phyloP scores from a whole-genome alignment of 2,113 vertebrate genomes.

The Vulpes vulpes region DNA sequence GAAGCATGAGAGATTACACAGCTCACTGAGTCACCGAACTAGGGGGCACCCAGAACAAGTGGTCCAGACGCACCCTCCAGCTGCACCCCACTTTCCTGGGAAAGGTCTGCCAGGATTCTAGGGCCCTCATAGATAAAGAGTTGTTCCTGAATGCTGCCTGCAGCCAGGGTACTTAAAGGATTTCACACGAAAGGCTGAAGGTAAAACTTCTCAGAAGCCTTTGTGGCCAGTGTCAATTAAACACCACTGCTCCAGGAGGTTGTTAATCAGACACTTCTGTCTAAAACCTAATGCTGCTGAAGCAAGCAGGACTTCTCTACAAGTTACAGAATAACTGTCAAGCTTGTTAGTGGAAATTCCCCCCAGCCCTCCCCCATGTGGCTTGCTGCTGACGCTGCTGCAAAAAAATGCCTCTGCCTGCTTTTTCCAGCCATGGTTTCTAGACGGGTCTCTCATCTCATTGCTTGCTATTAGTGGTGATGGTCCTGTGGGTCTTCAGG shows the following conservation, averaged over 20 bases:
- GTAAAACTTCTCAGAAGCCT: neutral
- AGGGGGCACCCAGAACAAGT: neutral
- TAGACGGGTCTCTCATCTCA: neutral
- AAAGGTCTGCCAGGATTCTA: neutral
- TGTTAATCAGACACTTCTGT: conserved; percentile 54
- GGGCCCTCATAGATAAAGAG: neutral
- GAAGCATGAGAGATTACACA: neutral
- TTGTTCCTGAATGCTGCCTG: neutral
- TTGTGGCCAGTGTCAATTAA: conserved; percentile 55
- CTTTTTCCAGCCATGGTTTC: neutral
- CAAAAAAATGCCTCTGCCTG: neutral
- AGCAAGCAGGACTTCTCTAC: conserved; percentile 19
- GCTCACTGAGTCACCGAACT: neutral
- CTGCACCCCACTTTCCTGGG: neutral
- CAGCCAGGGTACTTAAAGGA: neutral
- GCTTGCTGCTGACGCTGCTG: neutral
- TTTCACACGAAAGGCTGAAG: neutral
- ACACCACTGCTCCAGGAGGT: neutral
- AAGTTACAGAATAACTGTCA: neutral
- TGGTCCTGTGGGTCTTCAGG: neutral
- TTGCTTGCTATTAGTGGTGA: neutral
- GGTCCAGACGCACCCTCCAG: neutral
- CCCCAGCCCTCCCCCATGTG: too few relatives aligned
- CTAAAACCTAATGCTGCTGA: neutral
- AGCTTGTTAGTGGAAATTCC: neutral